Conservation (phyloP, 1,140 invertebrate species). For the Cherax quadricarinatus region DNA sequence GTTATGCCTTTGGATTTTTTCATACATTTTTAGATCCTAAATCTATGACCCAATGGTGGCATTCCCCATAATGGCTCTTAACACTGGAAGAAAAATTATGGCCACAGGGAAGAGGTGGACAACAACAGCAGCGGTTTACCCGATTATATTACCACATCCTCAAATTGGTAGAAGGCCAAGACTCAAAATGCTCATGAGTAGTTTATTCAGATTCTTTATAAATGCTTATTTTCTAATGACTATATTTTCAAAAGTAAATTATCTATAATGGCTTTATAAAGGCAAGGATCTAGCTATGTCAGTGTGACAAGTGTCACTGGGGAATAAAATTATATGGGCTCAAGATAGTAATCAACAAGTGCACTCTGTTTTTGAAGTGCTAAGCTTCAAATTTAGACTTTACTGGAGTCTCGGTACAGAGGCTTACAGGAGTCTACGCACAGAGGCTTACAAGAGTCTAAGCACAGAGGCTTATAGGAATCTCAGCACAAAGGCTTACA, state of each 20-base stretch:
- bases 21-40: neutral
- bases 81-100: slow-evolving; percentile 54
- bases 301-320: neutral
- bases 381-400: neutral
- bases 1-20: slow-evolving; percentile 14
- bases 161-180: slow-evolving; percentile 6
- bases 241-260: neutral
- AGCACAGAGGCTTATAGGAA: too few relatives aligned
- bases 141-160: slow-evolving; percentile 21
- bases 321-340: slow-evolving; percentile 1
- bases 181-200: slow-evolving; percentile 14
- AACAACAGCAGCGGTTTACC: slow-evolving; percentile 53
- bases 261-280: slow-evolving; percentile 2
- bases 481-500: too few relatives aligned
- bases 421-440: too few relatives aligned
- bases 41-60: slow-evolving; percentile 11
- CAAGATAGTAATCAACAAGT: slow-evolving; percentile 12
- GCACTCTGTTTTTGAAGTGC: neutral
- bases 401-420: too few relatives aligned
- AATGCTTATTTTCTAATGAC: neutral
- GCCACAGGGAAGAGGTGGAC: slow-evolving; percentile 49
- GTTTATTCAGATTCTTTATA: neutral
- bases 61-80: slow-evolving; percentile 44
- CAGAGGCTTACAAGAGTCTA: too few relatives aligned
- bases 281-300: neutral